Evolutionary conservation across 1,140 invertebrate species (phyloP), one percentile per base, ranked within the genome.

Genomic region (Aradophagus sp.): DNA sequence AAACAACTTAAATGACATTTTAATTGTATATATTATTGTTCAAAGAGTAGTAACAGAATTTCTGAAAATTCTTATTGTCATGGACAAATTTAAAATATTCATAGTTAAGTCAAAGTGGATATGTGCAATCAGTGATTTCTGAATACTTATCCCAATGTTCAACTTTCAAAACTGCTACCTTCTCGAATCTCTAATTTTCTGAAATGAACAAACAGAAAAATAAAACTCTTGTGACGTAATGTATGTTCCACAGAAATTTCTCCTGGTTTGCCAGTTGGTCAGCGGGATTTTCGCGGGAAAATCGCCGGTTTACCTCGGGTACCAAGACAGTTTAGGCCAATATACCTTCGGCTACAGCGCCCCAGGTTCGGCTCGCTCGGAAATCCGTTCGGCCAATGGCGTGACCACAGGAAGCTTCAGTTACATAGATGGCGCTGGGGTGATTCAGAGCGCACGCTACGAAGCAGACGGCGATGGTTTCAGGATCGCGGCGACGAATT

Each of bases 341-440:
- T 87, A 87, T 72, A 86, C 80, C 34, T 88, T 87, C 53, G 87
- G 87, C 1, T 88, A 89, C 73, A 82, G 82, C 23, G 81, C 81
- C 0, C 86, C 83, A 5, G 73, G 72, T 1, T 87, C 86, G 0
- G 80, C 87, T 8, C 86, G 87, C 50, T 82, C 84, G 5, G 88
- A 88, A 55, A 63, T 81, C 17, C 77, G 83, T 31, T 82, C 74
- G 0, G 38, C 69, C 6, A 75, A 84, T 7, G 84, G 82, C 14
- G 55, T 63, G 3, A 83, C 77, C 0, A 76, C 73, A 2, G 84
- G 83, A 8, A 65, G 70, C 23, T 89, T 85, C 79, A 86, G 85
- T 41, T 89, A 89, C 75, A 47, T 89, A 5, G 88, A 89, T 66
- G 79, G 76, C 6, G 69, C 85, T 32, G 88, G 88, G 1, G 42